Conservation (phyloP, 2,113 vertebrate species). For the Glaucomys volans region DNA sequence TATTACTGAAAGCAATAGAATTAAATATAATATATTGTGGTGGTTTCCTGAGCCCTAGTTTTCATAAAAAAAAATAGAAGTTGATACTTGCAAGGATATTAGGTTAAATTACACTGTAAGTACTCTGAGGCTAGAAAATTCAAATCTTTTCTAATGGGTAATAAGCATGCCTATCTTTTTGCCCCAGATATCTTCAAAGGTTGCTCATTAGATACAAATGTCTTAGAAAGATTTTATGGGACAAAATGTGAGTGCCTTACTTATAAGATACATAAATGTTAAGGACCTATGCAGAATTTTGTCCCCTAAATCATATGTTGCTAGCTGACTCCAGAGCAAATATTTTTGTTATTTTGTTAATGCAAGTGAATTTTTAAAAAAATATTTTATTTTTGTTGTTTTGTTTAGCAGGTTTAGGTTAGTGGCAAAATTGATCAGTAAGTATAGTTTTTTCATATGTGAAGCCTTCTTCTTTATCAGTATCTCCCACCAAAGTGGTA, state of each 20-base stretch:
- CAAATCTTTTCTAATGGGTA: constrained; percentile 14
- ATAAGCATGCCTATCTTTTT: background rate
- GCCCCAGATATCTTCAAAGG: background rate
- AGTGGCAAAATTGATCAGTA: background rate
- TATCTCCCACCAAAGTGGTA: background rate
- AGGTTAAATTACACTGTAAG: background rate
- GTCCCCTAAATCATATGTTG: background rate
- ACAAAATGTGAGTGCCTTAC: background rate
- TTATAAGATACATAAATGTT: background rate
- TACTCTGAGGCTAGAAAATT: background rate
- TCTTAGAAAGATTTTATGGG: background rate
- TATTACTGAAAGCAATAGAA: background rate
- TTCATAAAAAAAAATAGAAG: background rate
- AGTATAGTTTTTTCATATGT: background rate
- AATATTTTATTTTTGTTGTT: background rate
- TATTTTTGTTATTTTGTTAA: background rate
- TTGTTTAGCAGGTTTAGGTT: background rate
- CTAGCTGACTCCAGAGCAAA: background rate
- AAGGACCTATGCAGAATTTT: background rate
- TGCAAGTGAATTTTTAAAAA: background rate
- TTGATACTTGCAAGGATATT: background rate
- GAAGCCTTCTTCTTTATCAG: background rate
- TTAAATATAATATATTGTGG: background rate
- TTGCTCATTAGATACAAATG: background rate
- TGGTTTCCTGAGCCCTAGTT: background rate